A percentile compares a stretch with the other conserved stretches of the same genome.
These are phyloP conservation scores for Premnoplex brunnescens DNA, from an alignment of 2,797 vertebrate species.

Conservation along the genomic window DNA sequence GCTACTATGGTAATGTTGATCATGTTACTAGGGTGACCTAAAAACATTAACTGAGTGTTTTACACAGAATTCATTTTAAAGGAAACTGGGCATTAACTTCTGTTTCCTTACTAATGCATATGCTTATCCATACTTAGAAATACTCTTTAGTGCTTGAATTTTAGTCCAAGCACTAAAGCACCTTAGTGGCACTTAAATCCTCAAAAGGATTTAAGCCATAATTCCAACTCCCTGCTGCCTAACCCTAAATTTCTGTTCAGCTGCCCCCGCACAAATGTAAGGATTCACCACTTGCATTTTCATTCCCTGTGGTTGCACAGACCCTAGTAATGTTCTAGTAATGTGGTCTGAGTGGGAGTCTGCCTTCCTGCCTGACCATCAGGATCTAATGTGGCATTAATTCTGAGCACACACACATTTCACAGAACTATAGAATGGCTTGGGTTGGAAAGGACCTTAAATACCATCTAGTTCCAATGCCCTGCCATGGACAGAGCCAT, in stretches of 20 bases:
- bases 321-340: background rate
- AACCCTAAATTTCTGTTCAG: background rate
- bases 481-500: background rate
- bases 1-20: conserved; percentile 46
- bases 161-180: background rate
- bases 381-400: background rate
- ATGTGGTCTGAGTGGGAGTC: background rate
- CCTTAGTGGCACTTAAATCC: background rate
- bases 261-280: background rate
- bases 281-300: background rate
- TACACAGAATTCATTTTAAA: conserved; percentile 27
- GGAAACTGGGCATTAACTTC: conserved; percentile 25
- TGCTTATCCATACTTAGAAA: background rate
- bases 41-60: conserved; percentile 53
- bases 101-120: conserved; percentile 21
- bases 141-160: background rate
- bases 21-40: conserved; percentile 54
- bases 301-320: background rate
- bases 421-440: background rate
- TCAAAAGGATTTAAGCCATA: background rate
- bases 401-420: background rate
- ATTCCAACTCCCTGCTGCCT: background rate
- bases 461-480: background rate
- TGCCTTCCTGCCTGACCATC: background rate
- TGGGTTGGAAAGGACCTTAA: background rate